Percentiles rank a stretch among this genome's conserved stretches.
phyloP scores from a whole-genome alignment of 2,888 invertebrate species.

The Leucophenga montana region DNA sequence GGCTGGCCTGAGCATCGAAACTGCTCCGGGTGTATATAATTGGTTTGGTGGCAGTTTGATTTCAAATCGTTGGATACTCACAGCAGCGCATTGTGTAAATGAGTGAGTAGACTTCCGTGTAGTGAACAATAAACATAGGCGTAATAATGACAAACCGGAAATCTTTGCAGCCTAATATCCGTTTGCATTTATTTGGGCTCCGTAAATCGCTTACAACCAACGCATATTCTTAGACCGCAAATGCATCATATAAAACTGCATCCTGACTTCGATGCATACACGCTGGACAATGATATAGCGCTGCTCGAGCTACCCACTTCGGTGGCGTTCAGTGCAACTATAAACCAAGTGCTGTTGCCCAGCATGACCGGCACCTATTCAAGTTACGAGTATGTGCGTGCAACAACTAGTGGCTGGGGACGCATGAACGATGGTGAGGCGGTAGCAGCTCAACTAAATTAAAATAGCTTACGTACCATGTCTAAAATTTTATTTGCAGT shows the following conservation, averaged over 20 bases:
- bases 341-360: constrained; percentile 36
- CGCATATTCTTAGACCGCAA: constrained; percentile 34
- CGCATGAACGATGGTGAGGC: constrained; percentile 40
- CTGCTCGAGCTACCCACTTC: constrained; percentile 29
- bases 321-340: not conserved
- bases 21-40: constrained; percentile 25
- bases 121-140: too few species aligned
- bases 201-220: constrained; percentile 46
- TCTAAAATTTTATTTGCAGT: constrained; percentile 1
- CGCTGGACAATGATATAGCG: constrained; percentile 47
- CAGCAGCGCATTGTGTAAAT: constrained; percentile 51
- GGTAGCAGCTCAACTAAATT: too few species aligned
- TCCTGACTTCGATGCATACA: constrained; percentile 47
- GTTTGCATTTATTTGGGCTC: constrained; percentile 48
- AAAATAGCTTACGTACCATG: too few species aligned
- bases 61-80: constrained; percentile 39
- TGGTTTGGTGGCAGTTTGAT: constrained; percentile 51
- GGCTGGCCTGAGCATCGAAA: constrained; percentile 44
- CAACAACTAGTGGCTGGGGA: constrained; percentile 52
- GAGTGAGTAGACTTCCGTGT: constrained; percentile 34
- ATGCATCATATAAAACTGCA: constrained; percentile 59
- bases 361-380: constrained; percentile 2
- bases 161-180: constrained; percentile 33
- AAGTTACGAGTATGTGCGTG: constrained; percentile 38
- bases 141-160: too few species aligned